Evolutionary conservation across 2,888 invertebrate species (phyloP), one percentile per base, ranked within the genome.

Genomic region (Coecobrya sp.): DNA sequence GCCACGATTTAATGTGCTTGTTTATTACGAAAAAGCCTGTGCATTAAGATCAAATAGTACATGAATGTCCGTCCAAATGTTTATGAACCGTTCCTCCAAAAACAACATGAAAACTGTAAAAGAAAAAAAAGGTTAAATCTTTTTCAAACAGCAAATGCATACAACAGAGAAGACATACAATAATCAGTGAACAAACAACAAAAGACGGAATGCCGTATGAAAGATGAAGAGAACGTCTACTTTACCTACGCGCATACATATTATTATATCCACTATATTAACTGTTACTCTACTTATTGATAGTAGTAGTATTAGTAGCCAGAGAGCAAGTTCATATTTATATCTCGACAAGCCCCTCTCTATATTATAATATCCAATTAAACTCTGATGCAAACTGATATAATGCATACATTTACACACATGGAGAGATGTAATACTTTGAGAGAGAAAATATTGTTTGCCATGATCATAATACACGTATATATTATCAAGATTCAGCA

Each of bases 261-360:
- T n/a, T n/a, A n/a, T n/a, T n/a, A n/a, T n/a, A n/a, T n/a, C n/a
- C n/a, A n/a, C n/a, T 25, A 7, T 11, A 65, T 65, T 65, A 65
- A 65, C 65, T 25, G 65, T 65, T 65, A 65, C 65, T 65, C 19
- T 27, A 65, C 65, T 8, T 65, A 65, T 65, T 65, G n/a, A n/a
- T n/a, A n/a, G n/a, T n/a, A n/a, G n/a, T n/a, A n/a, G n/a, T n/a
- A n/a, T n/a, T n/a, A n/a, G n/a, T n/a, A n/a, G n/a, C n/a, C n/a
- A n/a, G n/a, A 36, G 2, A 36, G 36, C 36, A 7, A 4, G 3
- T 36, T 4, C 36, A 36, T 36, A 36, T 36, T 36, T 36, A 36
- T 7, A 36, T 2, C 49, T 49, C 10, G 49, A 49, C 3, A 49
- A 49, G 13, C 11, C 49, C 49, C 3, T 49, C 10, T 49, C 36